Base-by-base conservation (phyloP, 2,113 vertebrate species). In the Chaetops frenatus region DNA sequence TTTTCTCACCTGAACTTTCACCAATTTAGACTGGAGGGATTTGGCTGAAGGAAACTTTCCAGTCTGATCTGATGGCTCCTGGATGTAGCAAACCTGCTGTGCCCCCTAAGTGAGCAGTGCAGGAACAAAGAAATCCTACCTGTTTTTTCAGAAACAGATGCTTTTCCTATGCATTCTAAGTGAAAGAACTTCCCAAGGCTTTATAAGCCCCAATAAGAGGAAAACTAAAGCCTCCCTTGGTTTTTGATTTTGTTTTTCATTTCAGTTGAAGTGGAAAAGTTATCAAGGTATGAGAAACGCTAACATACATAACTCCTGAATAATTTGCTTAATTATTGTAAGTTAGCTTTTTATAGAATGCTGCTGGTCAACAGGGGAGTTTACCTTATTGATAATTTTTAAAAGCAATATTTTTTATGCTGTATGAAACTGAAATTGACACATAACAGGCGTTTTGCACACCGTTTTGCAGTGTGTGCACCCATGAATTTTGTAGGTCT, bases 271-370 rank as follows among this genome's bases (percentile, higher is more conserved):
- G 10, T 65, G 21, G 36, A 58, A 65, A 86, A 82, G 58, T 69
- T 72, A 40, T 4, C 47, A 62, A 88, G 29, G 21, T 66, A 25
- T 23, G 47, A 90, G 31, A 84, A 78, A 53, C 64, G 19, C 36
- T 81, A 74, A 25, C 78, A 45, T 73, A 25, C 5, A 2, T 44
- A 81, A 31, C 40, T 81, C 51, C 45, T 81, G 48, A 91, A 66
- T 67, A 24, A 57, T 53, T 73, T 66, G 4, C 51, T 36, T 71
- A 29, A 58, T 88, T 64, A 58, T 10, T 62, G 54, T 58, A 48
- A 42, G 38, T 38, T 38, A 38, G 38, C 29, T 44, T 67, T 98
- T 98, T 98, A 96, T 98, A 94, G 98, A 95, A 87, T 81, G 28
- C 11, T 67, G 3, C 29, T 58, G 48, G 61, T 73, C 78, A 96